Conservation (phyloP, 2,113 vertebrate species). For the Rhinoderma darwinii region DNA sequence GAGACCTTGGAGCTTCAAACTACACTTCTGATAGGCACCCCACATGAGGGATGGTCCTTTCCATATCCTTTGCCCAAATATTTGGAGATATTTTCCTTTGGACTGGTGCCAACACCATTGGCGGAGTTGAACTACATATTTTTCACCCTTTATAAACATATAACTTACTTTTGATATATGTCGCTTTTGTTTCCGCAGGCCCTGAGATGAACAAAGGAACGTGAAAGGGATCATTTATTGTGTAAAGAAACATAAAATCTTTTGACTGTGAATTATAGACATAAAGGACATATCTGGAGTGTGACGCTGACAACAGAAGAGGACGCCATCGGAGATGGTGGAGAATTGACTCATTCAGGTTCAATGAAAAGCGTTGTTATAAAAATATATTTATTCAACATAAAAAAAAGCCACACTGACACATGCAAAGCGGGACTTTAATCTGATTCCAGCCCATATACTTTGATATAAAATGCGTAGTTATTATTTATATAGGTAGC, state of each 20-base stretch:
- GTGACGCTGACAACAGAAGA: background rate
- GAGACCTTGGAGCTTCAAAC: no score
- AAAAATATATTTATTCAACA: conserved; percentile 5
- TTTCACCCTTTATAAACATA: background rate
- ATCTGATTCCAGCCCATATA: background rate
- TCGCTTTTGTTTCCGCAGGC: conserved; percentile 8
- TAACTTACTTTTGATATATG: background rate
- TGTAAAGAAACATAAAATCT: background rate
- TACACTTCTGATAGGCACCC: no score
- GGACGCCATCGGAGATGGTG: background rate
- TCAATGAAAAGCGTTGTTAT: background rate
- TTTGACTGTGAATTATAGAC: background rate
- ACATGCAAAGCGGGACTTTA: conserved; percentile 21
- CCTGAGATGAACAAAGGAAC: background rate
- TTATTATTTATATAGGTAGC: conserved; percentile 34
- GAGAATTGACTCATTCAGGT: background rate
- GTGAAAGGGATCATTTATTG: background rate
- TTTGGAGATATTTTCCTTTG: background rate
- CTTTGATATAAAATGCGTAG: background rate
- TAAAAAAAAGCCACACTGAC: background rate
- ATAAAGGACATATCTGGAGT: background rate
- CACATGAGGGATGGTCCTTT: background rate
- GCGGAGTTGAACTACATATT: background rate
- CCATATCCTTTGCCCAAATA: background rate
- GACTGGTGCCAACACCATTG: background rate